Base-by-base conservation (phyloP, 2,797 vertebrate species). In the Merluccius polli region DNA sequence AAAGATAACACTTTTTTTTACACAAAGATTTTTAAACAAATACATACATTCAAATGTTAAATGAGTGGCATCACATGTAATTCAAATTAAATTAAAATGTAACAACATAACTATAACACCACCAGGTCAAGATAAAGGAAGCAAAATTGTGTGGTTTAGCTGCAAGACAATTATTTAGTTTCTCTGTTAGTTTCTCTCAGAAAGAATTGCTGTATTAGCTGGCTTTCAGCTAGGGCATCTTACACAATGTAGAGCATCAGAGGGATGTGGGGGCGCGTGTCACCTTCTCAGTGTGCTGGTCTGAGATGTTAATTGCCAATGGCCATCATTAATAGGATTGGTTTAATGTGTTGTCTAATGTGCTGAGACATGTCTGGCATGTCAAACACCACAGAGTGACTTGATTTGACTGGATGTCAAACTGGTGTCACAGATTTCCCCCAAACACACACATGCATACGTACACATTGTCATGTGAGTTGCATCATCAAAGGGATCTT, bases 261-360 rank as follows among this genome's bases (percentile, higher is more conserved):
- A 85, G 33, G 30, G 78, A 85, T 70, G 85, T 87, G 79, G 73
- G 81, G 79, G 74, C 31, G 3, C 24, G 36, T 82, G 82, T 87
- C 82, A 83, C 80, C 77, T 80, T 86, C 76, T 82, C 44, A 16
- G 36, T 67, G 69, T 70, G 69, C 69, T 73, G 33, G 77, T 63
- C 59, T 73, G 71, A 71, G 75, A 77, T 48, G 10, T 16, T 71
- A 72, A 86, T 80, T 59, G 84, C 84, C 80, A 73, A 67, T 65
- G 81, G 84, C 79, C 69, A 73, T 84, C 86, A 89, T 88, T 88
- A 89, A 85, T 86, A 84, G 72, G 69, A 77, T 80, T 83, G 32
- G 86, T 86, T 84, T 83, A 84, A 89, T 74, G 80, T 84, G 77
- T 79, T 77, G 81, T 81, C 73, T 79, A 72, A 87, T 81, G 81